A percentile compares a stretch with the other conserved stretches of the same genome.
Evolutionary conservation across 2,113 vertebrate genomes (phyloP).

Genomic region (Tachuris rubrigastra): DNA sequence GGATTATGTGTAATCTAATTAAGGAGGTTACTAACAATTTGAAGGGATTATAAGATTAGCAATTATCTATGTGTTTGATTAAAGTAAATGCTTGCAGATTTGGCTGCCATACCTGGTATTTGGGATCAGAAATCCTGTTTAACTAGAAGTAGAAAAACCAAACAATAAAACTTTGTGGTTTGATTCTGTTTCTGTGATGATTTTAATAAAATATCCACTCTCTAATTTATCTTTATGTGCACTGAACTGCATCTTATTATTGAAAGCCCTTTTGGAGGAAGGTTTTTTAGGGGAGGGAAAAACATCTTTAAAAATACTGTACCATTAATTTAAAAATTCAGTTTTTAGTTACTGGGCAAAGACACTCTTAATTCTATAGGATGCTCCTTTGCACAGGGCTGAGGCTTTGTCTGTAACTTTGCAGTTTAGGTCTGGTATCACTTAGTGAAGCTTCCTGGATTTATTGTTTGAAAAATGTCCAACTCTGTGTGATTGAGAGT

Average conservation of each 20-base stretch:
- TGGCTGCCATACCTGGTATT: conserved; percentile 19
- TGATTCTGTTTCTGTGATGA: neutral
- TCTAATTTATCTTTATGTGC: neutral
- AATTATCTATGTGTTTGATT: conserved; percentile 41
- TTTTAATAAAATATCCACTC: neutral
- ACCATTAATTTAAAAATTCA: neutral
- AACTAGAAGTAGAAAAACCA: neutral
- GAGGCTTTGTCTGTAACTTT: neutral
- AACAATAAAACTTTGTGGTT: neutral
- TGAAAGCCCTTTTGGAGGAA: neutral
- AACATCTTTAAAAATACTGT: neutral
- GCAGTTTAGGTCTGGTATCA: neutral
- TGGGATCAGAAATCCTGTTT: neutral
- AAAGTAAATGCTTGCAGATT: conserved; percentile 23
- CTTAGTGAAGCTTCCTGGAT: neutral
- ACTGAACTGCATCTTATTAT: neutral
- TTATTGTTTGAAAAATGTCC: neutral
- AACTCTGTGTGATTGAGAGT: neutral
- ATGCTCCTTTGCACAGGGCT: neutral
- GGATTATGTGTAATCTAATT: conserved; percentile 61
- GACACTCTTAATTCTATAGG: neutral
- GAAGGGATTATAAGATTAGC: conserved; percentile 57
- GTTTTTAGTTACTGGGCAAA: neutral
- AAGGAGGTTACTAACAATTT: conserved; percentile 38
- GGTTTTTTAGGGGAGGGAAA: neutral